These are phyloP conservation scores for Nothoprocta perdicaria DNA, from an alignment of 2,113 vertebrate genomes.

Conservation along the genomic window DNA sequence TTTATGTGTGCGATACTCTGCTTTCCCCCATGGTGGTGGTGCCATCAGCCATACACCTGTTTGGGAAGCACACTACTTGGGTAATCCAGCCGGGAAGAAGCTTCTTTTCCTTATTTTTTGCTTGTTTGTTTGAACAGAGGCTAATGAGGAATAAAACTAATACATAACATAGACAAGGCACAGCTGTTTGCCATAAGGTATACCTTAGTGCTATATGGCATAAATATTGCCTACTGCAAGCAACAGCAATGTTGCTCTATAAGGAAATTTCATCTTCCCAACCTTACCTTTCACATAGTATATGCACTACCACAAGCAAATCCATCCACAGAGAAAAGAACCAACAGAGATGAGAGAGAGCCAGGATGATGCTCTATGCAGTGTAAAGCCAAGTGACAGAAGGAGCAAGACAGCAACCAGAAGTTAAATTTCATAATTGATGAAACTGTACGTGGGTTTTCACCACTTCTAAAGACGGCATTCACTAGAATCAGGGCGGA, in stretches of 20 bases:
- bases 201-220: not conserved
- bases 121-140: not conserved
- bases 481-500: not conserved
- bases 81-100: not conserved
- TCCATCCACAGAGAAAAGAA: not conserved
- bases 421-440: not conserved
- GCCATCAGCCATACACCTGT: rapidly evolving
- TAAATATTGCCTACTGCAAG: not conserved
- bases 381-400: not conserved
- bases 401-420: not conserved
- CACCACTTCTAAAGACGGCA: not conserved
- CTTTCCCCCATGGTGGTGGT: not conserved
- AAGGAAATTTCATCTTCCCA: not conserved
- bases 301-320: not conserved
- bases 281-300: not conserved
- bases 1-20: not conserved
- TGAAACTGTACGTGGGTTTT: not conserved
- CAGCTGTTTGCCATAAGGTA: not conserved
- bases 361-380: not conserved
- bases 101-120: not conserved
- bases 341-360: not conserved
- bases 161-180: not conserved
- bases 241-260: not conserved
- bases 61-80: not conserved
- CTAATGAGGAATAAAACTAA: rapidly evolving